phyloP scores from a whole-genome alignment of 2,797 vertebrate genomes.

The Lycodopsis pacificus region DNA sequence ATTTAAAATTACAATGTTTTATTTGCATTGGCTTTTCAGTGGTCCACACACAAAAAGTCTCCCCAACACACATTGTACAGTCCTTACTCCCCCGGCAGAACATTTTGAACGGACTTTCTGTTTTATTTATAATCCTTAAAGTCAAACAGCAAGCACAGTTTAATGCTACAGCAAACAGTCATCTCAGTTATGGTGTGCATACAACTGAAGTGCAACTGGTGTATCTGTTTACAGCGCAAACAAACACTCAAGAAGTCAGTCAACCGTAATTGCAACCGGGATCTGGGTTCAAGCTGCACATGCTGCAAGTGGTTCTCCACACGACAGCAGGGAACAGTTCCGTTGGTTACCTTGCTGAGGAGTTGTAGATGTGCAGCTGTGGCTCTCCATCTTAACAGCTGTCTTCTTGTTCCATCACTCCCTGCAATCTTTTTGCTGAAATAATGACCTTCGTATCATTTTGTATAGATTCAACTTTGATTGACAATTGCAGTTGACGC shows the following conservation, averaged over 20 bases:
- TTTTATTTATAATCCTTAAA: background rate
- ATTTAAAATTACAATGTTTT: slow-evolving; percentile 8
- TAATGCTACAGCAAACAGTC: background rate
- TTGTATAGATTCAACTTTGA: background rate
- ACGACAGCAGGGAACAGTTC: background rate
- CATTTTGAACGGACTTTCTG: background rate
- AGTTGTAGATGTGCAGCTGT: slow-evolving; percentile 17
- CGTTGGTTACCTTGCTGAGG: slow-evolving; percentile 19
- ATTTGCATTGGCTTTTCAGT: slow-evolving; percentile 2
- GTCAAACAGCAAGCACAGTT: background rate
- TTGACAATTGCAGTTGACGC: background rate
- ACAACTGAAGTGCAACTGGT: background rate
- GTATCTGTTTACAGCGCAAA: background rate
- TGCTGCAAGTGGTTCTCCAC: slow-evolving; percentile 6
- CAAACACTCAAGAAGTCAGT: background rate
- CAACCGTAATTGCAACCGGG: slow-evolving; percentile 14
- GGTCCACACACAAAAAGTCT: background rate
- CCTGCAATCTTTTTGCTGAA: background rate
- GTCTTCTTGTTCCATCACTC: background rate
- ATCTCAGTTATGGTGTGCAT: background rate
- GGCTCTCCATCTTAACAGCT: slow-evolving; percentile 11
- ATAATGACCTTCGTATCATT: background rate
- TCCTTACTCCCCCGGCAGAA: background rate
- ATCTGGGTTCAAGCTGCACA: slow-evolving; percentile 9
- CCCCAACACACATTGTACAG: background rate